Evolutionary conservation across 2,113 vertebrate species (phyloP).

Genomic region (Sinosuthora webbiana): DNA sequence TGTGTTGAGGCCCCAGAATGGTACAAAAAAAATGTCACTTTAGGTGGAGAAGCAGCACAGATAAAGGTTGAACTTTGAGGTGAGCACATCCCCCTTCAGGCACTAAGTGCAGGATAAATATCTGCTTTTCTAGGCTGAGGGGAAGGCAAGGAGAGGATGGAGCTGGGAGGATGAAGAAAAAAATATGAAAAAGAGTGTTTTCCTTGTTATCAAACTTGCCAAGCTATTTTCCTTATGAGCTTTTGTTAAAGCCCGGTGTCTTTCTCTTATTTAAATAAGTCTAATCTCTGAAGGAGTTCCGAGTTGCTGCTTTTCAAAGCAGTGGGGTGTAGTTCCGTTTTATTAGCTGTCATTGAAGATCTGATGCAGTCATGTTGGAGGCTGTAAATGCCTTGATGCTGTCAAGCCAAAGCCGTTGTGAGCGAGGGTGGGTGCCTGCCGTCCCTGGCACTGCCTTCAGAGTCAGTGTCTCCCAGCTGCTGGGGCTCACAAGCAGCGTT

Average conservation of each 20-base stretch:
- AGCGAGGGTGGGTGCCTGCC: not conserved
- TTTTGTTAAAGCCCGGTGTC: slow-evolving; percentile 27
- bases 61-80: not conserved
- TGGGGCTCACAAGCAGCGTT: not conserved
- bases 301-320: slow-evolving; percentile 47
- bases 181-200: not conserved
- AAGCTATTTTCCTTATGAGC: slow-evolving; percentile 13
- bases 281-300: slow-evolving; percentile 36
- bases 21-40: not conserved
- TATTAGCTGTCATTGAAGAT: slow-evolving; percentile 57
- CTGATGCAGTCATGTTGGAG: slow-evolving; percentile 9
- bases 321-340: slow-evolving; percentile 43
- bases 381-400: slow-evolving; percentile 39
- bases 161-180: not conserved
- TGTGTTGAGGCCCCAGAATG: not conserved
- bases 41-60: not conserved
- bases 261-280: slow-evolving; percentile 54
- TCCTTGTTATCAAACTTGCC: slow-evolving; percentile 23
- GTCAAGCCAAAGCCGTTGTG: not conserved
- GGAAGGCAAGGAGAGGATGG: not conserved
- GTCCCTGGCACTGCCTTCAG: not conserved
- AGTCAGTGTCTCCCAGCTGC: not conserved
- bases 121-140: not conserved
- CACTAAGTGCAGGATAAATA: not conserved
- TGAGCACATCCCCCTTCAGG: not conserved